Conservation (phyloP, 2,113 vertebrate genomes). For the Pleuronectes platessa region DNA sequence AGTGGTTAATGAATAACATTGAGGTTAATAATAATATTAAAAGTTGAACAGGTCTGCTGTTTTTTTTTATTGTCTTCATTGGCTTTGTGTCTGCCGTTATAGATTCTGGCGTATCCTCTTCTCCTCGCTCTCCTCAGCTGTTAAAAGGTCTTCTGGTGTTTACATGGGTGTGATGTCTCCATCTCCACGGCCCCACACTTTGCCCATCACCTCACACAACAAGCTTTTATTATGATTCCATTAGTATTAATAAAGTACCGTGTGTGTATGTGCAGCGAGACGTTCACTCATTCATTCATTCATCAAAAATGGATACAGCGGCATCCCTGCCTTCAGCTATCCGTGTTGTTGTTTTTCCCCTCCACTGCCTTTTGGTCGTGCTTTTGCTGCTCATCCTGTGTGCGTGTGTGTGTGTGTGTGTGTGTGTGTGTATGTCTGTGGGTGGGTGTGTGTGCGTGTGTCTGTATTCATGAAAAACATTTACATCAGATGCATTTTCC, state of each 20-base stretch:
- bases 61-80: background rate
- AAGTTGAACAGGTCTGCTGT: background rate
- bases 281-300: slow-evolving; percentile 66
- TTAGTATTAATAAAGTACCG: slow-evolving; percentile 73
- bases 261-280: slow-evolving; percentile 43
- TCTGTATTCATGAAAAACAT: slow-evolving; percentile 18
- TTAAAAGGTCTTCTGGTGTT: slow-evolving; percentile 73
- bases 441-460: slow-evolving; percentile 20
- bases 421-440: slow-evolving; percentile 13
- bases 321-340: slow-evolving; percentile 67
- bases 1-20: background rate
- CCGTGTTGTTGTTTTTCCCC: slow-evolving; percentile 77
- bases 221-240: slow-evolving; percentile 69
- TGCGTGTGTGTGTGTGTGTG: slow-evolving; percentile 25
- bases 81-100: slow-evolving; percentile 4
- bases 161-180: slow-evolving; percentile 73
- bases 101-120: slow-evolving; percentile 8
- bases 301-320: slow-evolving; percentile 76
- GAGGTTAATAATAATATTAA: background rate
- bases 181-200: slow-evolving; percentile 60
- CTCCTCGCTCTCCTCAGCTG: slow-evolving; percentile 37
- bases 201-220: slow-evolving; percentile 64
- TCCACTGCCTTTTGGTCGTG: slow-evolving; percentile 60
- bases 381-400: slow-evolving; percentile 22
- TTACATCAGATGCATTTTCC: slow-evolving; percentile 70